Base-by-base conservation (phyloP, 2,113 vertebrate species). In the Spermophilus dauricus region DNA sequence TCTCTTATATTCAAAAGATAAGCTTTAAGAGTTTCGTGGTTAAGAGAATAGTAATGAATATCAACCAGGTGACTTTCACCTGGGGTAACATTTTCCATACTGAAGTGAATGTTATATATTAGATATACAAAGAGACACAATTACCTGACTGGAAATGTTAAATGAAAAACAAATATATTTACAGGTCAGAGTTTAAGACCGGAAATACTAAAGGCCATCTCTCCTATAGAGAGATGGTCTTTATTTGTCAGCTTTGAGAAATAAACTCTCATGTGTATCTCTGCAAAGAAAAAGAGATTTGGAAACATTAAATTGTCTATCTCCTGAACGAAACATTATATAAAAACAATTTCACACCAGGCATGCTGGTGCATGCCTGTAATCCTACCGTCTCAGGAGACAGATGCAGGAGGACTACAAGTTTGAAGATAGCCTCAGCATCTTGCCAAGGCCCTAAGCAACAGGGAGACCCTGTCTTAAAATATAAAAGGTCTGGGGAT, bases 151-250 rank as follows among this genome's bases (percentile, higher is more conserved):
- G 20, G 56, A 28, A 95, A 82, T 61, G 8, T 95, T 32, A 96
- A 95, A 90, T 22, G 3, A 96, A 91, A 83, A 0, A 8, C 45
- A 84, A 10, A 6, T 76, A 1, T 42, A 83, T 70, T 45, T 48
- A 92, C 3, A 94, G 2, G 2, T 48, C 75, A 95, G 13, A 90
- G 22, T 87, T 91, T 91, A 91, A 97, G 63, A 78, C 2, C 69
- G 48, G 32, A 85, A 84, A 16, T 78, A 89, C 73, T 51, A 45
- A 45, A 45, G 45, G 45, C 45, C 45, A 45, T 45, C 45, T 45
- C 45, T 45, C 45, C 45, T 45, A 45, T 45, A 45, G 45, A 45
- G 45, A 45, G 45, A 45, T 45, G 45, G 45, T 45, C 45, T 45
- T 45, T 45, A 45, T 45, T 45, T 45, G 8, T 9, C 45, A 45